Conservation (phyloP, 2,888 invertebrate species). For the Scrobipalpa atriplicella region DNA sequence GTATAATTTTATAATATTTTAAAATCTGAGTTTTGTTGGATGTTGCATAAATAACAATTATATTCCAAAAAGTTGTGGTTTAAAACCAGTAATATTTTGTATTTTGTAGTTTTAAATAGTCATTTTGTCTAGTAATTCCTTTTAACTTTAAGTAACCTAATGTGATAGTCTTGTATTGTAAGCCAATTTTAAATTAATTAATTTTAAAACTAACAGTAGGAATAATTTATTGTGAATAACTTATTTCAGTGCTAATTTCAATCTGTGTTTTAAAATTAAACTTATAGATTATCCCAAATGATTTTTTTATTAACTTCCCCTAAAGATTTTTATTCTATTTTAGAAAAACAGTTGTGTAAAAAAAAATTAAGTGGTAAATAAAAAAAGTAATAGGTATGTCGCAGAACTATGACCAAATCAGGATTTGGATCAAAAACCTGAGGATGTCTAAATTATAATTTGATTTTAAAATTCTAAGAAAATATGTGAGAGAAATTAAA, state of each 20-base stretch:
- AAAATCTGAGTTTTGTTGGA: not conserved
- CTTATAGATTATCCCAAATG: slow-evolving; percentile 2
- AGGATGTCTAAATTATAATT: no score
- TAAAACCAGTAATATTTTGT: slow-evolving; percentile 18
- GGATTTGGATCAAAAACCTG: no score
- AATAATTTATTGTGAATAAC: slow-evolving; percentile 30
- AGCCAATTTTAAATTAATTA: slow-evolving; percentile 30
- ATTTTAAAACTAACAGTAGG: slow-evolving; percentile 23
- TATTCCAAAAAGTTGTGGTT: slow-evolving; percentile 20
- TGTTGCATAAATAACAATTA: slow-evolving; percentile 5
- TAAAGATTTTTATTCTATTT: no score
- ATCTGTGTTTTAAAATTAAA: slow-evolving; percentile 23
- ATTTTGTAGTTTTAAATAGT: slow-evolving; percentile 18
- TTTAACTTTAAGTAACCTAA: slow-evolving; percentile 30
- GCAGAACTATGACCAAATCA: no score
- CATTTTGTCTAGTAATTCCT: slow-evolving; percentile 21
- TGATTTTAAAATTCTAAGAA: no score
- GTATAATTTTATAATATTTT: not conserved
- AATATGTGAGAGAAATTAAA: not conserved
- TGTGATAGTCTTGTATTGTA: slow-evolving; percentile 34
- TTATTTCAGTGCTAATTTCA: slow-evolving; percentile 31
- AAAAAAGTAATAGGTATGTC: no score
- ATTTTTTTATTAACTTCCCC: not conserved
- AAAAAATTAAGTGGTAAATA: no score
- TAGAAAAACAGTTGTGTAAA: not conserved